phyloP scores from a whole-genome alignment of 2,888 invertebrate species.

The Caenorhabditis japonica region DNA sequence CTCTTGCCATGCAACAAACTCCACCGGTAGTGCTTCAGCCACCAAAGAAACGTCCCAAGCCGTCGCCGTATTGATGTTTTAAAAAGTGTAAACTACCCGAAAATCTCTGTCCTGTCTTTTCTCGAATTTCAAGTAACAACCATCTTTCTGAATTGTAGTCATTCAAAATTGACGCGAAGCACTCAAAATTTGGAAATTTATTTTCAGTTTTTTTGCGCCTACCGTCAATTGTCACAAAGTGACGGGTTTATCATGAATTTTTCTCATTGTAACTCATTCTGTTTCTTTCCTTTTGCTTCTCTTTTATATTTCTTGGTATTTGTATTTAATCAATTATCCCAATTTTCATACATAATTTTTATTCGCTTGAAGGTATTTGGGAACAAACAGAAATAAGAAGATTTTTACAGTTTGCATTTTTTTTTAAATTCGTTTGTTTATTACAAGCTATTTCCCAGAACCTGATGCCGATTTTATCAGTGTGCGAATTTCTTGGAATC shows the following conservation, averaged over 20 bases:
- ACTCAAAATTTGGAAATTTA: too few species aligned
- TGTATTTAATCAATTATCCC: background rate
- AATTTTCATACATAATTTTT: constrained; percentile 7
- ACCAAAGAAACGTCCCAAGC: constrained; percentile 92
- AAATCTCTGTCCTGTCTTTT: background rate
- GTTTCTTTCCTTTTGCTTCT: constrained; percentile 5
- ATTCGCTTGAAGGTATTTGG: background rate
- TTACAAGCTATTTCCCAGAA: background rate
- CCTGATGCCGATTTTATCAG: background rate
- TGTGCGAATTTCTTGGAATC: background rate
- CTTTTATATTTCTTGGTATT: constrained; percentile 1
- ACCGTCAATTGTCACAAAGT: constrained; percentile 9
- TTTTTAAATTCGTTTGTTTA: background rate
- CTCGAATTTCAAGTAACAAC: too few species aligned
- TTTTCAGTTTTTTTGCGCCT: background rate
- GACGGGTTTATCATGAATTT: constrained; percentile 21
- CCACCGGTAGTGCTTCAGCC: constrained; percentile 88
- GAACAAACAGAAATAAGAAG: background rate
- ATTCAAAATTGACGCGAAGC: background rate
- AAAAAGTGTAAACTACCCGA: background rate
- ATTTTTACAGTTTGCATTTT: background rate
- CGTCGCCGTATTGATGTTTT: constrained; percentile 73
- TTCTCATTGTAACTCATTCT: constrained; percentile 12
- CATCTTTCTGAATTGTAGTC: constrained; percentile 6
- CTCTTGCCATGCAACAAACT: constrained; percentile 97